These are phyloP conservation scores for Catostylus mosaicus DNA, from an alignment of 30 jellyfish, hydroid and myxozoan species.

Conservation along the genomic window DNA sequence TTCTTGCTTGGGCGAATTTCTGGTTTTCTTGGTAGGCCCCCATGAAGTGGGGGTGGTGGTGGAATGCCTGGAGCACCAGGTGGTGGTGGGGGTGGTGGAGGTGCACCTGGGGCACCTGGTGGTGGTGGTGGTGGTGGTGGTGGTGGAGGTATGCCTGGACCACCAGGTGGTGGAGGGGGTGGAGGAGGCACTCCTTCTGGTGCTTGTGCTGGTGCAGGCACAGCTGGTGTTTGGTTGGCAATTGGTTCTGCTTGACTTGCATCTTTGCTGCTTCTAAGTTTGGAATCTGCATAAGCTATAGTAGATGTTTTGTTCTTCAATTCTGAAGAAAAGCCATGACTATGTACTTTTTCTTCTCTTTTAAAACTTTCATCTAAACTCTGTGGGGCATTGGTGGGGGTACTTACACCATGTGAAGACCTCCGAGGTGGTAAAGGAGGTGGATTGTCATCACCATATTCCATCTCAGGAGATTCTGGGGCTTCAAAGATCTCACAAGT, in stretches of 20 bases:
- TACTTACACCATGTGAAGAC: constrained; percentile 4
- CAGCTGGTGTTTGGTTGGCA: neutral
- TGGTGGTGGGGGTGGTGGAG: constrained; percentile 86
- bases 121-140: constrained; percentile 37
- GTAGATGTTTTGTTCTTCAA: neutral
- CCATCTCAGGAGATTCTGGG: neutral
- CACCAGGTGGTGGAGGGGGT: neutral
- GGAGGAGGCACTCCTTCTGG: neutral
- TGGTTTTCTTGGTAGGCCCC: constrained; percentile 68
- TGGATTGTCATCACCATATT: constrained; percentile 54
- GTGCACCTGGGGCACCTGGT: constrained; percentile 28
- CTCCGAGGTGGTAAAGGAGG: constrained; percentile 78
- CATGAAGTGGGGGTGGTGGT: constrained; percentile 85
- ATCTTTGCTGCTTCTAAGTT: neutral
- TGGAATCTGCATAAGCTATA: neutral
- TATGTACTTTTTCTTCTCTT: neutral
- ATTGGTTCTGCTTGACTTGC: neutral
- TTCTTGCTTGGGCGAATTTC: constrained; percentile 81
- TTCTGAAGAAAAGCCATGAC: neutral
- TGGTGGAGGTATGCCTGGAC: neutral
- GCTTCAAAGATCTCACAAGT: neutral
- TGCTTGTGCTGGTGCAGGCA: neutral
- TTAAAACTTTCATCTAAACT: neutral
- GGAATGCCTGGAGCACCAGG: constrained; percentile 62
- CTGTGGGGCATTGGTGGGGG: constrained; percentile 27